A percentile compares a stretch with the other conserved stretches of the same genome.
These are phyloP conservation scores for Bovichtus diacanthus DNA, from an alignment of 2,797 vertebrate genomes.

Conservation along the genomic window DNA sequence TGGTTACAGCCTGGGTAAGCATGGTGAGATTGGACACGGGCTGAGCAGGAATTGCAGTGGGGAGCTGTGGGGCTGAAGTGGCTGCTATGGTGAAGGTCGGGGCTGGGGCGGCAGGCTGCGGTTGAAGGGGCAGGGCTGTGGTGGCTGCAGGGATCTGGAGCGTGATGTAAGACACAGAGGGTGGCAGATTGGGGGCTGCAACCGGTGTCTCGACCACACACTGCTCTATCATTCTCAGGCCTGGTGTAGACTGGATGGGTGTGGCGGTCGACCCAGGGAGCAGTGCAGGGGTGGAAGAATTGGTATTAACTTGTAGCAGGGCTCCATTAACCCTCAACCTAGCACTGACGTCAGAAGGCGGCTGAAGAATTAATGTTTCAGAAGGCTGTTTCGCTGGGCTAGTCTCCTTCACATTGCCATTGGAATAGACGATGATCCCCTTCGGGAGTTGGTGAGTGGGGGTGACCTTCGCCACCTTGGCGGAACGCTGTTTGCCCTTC, in stretches of 20 bases:
- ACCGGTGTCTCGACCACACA: constrained; percentile 76
- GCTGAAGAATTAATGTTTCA: constrained; percentile 90
- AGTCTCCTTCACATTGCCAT: constrained; percentile 89
- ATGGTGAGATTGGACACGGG: constrained; percentile 63
- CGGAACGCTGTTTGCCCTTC: constrained; percentile 93
- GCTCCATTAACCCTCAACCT: constrained; percentile 83
- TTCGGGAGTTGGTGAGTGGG: constrained; percentile 92
- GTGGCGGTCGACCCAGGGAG: constrained; percentile 83
- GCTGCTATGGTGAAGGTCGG: constrained; percentile 67
- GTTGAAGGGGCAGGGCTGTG: constrained; percentile 72
- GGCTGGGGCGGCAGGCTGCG: constrained; percentile 63
- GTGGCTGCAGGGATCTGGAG: constrained; percentile 83
- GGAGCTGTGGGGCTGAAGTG: constrained; percentile 67
- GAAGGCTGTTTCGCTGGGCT: constrained; percentile 88
- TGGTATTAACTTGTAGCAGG: constrained; percentile 77
- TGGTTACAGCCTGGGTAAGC: constrained; percentile 72
- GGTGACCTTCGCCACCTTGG: constrained; percentile 93
- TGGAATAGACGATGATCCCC: constrained; percentile 95
- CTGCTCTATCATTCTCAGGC: constrained; percentile 84
- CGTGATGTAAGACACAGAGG: constrained; percentile 85
- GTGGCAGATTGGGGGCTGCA: constrained; percentile 72
- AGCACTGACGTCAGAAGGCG: constrained; percentile 87
- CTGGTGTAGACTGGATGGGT: constrained; percentile 80
- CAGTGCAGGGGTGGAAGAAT: constrained; percentile 83
- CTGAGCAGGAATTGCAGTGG: constrained; percentile 48